Percentiles rank a stretch among this genome's conserved stretches.
Evolutionary conservation across 2,797 vertebrate species (phyloP).

Genomic region (Pempheris klunzingeri): DNA sequence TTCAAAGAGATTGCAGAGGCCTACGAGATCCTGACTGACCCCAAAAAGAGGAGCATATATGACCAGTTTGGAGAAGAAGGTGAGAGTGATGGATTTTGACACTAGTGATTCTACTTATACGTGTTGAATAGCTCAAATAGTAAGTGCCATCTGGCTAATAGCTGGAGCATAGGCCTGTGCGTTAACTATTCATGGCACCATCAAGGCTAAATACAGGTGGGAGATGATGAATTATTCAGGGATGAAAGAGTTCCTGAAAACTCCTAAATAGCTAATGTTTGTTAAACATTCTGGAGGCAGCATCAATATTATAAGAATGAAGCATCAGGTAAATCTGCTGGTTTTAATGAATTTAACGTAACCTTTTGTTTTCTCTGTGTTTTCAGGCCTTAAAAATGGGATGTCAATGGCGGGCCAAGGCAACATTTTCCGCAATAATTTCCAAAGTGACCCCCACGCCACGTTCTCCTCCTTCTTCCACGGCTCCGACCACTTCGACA

Average conservation of each 20-base stretch:
- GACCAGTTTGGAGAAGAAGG: constrained; percentile 97
- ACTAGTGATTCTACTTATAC: background rate
- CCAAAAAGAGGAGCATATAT: constrained; percentile 92
- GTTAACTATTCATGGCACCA: constrained; percentile 46
- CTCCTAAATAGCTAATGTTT: constrained; percentile 12
- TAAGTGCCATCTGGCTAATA: constrained; percentile 34
- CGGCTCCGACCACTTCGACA: constrained; percentile 92
- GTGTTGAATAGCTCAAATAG: constrained; percentile 3
- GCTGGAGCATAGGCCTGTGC: background rate
- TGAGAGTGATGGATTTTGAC: constrained; percentile 61
- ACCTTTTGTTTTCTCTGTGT: constrained; percentile 18
- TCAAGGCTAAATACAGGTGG: constrained; percentile 31
- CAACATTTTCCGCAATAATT: constrained; percentile 89
- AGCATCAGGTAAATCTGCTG: constrained; percentile 1
- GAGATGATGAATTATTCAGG: constrained; percentile 67
- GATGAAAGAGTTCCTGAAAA: constrained; percentile 27
- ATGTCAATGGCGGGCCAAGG: constrained; percentile 71
- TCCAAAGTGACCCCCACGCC: constrained; percentile 90
- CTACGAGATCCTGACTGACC: constrained; percentile 94
- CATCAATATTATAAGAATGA: background rate
- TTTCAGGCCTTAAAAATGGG: constrained; percentile 79
- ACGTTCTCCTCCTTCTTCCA: constrained; percentile 93
- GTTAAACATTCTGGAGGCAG: background rate
- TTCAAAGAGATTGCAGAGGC: constrained; percentile 92
- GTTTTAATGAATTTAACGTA: background rate